A percentile compares a stretch with the other conserved stretches of the same genome.
These are phyloP conservation scores for Acleris sparsana DNA, from an alignment of 2,888 invertebrate genomes.

Conservation along the genomic window DNA sequence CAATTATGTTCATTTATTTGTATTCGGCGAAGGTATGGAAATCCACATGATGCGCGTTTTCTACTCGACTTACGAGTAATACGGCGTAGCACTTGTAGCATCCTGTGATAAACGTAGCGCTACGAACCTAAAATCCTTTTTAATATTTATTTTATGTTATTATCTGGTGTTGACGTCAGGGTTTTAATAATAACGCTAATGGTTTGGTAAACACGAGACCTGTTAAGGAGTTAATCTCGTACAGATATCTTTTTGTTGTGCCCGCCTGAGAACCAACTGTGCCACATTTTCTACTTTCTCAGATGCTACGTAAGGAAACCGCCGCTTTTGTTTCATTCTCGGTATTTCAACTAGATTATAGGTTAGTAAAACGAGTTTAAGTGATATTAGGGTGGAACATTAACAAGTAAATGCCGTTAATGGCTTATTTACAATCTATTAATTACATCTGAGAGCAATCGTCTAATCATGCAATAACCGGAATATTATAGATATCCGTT, in stretches of 20 bases:
- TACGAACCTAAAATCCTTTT: neutral
- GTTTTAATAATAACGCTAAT: slow-evolving; percentile 15
- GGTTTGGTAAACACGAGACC: slow-evolving; percentile 10
- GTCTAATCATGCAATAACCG: no score
- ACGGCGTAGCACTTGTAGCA: slow-evolving; percentile 6
- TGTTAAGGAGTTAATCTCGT: slow-evolving; percentile 16
- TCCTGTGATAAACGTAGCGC: neutral
- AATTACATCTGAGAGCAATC: no score
- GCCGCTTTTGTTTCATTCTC: slow-evolving; percentile 6
- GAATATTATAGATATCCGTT: no score
- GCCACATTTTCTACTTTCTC: slow-evolving; percentile 26
- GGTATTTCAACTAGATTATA: slow-evolving; percentile 2
- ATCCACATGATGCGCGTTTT: no score
- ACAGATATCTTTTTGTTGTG: slow-evolving; percentile 23
- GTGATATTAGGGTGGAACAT: no score
- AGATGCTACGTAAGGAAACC: slow-evolving; percentile 9
- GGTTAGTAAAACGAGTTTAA: neutral
- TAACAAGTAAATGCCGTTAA: no score
- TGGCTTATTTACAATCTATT: no score
- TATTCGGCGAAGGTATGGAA: no score
- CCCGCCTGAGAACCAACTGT: slow-evolving; percentile 24
- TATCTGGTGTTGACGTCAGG: neutral
- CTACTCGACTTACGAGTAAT: neutral
- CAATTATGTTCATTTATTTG: no score
- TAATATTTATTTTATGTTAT: neutral